Evolutionary conservation across 2,888 invertebrate genomes (phyloP), one percentile per base, ranked within the genome.

Genomic region (Herminia tarsipennalis): DNA sequence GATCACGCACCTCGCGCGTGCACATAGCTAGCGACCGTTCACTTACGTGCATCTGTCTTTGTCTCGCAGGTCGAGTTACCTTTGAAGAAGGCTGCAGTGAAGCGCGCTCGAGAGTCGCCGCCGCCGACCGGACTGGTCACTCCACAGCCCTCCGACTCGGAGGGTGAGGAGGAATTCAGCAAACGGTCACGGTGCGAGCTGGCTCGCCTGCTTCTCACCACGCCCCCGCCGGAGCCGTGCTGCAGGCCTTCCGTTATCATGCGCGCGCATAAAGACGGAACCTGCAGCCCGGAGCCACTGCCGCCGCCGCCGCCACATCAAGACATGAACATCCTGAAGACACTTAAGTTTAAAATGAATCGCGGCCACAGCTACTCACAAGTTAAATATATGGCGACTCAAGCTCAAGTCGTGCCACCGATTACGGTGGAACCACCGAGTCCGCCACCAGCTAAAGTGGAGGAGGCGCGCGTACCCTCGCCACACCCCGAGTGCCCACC

Each of bases 81-180:
- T 66, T 60, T 84, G 70, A 87, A 87, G 76, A 86, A 86, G 74
- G 85, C 83, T 43, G 83, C 84, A 12, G 38, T 80, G 59, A 88
- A 88, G 70, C 83, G 88, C 13, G 80, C 76, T 49, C 70, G 81
- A 36, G 84, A 84, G 70, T 77, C 82, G 1, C 73, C 83, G 17
- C 77, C 83, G 38, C 68, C 59, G 16, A 73, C 82, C 34, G 89
- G 90, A 40, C 83, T 92, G 62, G 93, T 96, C 42, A 97, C 97
- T 2, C 97, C 97, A 0, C 96, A 97, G 81, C 95, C 96, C 12
- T 97, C 97, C 0, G 97, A 97, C 81, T 96, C 96, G 0, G 97
- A 97, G 87, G 92, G 95, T 62, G 94, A 96, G 81, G 93, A 93
- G 62, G 93, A 80, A 62, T 83, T 67, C 74, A 78, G 70, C 84